Evolutionary conservation across 2,797 vertebrate species (phyloP), one percentile per base, ranked within the genome.

Genomic region (Eupleurogrammus muticus): DNA sequence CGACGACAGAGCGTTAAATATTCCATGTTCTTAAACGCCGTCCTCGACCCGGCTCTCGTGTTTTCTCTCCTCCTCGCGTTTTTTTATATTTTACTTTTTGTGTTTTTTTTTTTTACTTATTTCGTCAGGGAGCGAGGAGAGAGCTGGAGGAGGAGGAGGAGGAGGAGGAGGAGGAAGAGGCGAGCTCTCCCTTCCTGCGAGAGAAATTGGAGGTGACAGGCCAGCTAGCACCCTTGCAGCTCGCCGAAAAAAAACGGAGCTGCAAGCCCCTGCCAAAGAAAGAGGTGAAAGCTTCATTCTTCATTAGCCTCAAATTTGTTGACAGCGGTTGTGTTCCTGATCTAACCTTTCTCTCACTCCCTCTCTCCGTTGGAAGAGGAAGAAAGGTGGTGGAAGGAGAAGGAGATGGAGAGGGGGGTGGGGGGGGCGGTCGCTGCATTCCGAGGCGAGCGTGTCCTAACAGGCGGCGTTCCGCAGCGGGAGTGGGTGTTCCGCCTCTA

Each of bases 271-370:
- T 91, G 93, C 94, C 91, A 91, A 94, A 93, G 90, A 93, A 93
- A 95, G 94, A 97, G 97, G 96, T 98, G 95, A 95, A n/a, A 95
- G 92, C 93, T 95, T 98, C 95, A 95, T 86, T 92, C 90, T 92
- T 76, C 87, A 96, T 97, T 96, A 96, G 85, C 86, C 82, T 96
- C 94, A 96, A 92, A 90, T 24, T 38, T 87, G 73, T 90, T 84
- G 92, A 92, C 94, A 92, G 94, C 80, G 65, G 77, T 86, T 90
- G 86, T 89, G 82, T 89, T 96, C 90, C 91, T 90, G 90, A 90
- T 93, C 92, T 94, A 94, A 95, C 94, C 92, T 93, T 86, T 89
- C 81, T 84, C 77, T 81, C 76, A 20, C 83, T 83, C 84, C 40
- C 58, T 75, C 73, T 80, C 68, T 65, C 62, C 28, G 6, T 28